Percentiles rank a stretch among this genome's conserved stretches.
Conservation (phyloP, 2,888 invertebrate genomes). For the Erebia aethiops region DNA sequence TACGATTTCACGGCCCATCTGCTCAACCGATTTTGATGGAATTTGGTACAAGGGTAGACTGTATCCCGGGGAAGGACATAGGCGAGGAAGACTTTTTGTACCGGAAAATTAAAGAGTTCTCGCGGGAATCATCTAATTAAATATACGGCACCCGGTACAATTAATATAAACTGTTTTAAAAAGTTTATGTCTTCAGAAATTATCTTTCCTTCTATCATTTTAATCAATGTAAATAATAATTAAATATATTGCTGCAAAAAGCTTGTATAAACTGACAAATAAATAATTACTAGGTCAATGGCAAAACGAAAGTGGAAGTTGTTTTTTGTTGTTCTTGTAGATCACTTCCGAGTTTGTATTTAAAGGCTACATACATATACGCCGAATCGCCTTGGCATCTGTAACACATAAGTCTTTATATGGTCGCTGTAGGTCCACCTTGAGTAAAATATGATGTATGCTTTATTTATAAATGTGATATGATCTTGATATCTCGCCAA, state of each 20-base stretch:
- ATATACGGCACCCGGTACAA: no score
- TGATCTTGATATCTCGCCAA: no score
- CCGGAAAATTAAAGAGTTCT: no score
- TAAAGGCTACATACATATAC: constrained; percentile 20
- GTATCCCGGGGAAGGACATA: no score
- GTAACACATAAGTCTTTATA: constrained; percentile 23
- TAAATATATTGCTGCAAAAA: constrained; percentile 7
- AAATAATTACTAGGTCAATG: constrained; percentile 44
- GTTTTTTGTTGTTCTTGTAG: constrained; percentile 36
- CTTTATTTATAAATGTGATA: no score
- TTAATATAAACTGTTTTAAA: no score
- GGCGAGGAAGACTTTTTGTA: no score
- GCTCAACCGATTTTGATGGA: no score
- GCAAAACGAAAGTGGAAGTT: constrained; percentile 44
- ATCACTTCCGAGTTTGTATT: constrained; percentile 45
- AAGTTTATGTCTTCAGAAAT: no score
- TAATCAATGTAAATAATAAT: neutral
- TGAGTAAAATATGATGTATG: constrained; percentile 18
- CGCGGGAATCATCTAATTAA: no score
- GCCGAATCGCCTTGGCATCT: constrained; percentile 30
- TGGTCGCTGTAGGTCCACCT: constrained; percentile 29
- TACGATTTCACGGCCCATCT: no score
- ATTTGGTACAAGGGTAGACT: no score
- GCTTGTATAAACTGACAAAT: constrained; percentile 1
- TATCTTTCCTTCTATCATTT: neutral